phyloP scores from a whole-genome alignment of 2,888 invertebrate species.

The Gymnoscelis rufifasciata region DNA sequence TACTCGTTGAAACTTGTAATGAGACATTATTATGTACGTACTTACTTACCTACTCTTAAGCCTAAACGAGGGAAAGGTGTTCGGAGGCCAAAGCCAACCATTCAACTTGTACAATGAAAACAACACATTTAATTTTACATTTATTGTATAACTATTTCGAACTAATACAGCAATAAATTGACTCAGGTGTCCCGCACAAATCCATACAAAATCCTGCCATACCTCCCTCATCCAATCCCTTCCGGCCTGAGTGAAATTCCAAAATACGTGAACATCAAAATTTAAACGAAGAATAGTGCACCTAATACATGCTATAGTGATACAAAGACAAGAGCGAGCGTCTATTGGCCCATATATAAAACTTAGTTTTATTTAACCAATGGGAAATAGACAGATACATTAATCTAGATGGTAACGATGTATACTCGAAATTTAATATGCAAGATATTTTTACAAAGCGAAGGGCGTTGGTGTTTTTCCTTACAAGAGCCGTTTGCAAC shows the following conservation, averaged over 20 bases:
- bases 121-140: conserved; percentile 40
- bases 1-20: too few species aligned
- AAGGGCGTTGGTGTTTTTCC: conserved; percentile 66
- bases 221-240: conserved; percentile 48
- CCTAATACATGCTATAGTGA: conserved; percentile 59
- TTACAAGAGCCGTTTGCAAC: conserved; percentile 61
- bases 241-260: conserved; percentile 53
- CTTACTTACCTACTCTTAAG: too few species aligned
- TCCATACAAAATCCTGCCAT: conserved; percentile 48
- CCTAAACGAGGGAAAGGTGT: too few species aligned
- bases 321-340: conserved; percentile 46
- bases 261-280: conserved; percentile 68
- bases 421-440: conserved; percentile 45
- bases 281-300: conserved; percentile 62
- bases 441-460: conserved; percentile 58
- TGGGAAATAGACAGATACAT: conserved; percentile 28
- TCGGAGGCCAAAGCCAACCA: too few species aligned
- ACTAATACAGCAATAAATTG: conserved; percentile 66
- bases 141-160: conserved; percentile 68
- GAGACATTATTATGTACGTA: too few species aligned
- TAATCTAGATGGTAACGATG: conserved; percentile 44
- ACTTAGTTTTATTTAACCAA: conserved; percentile 34
- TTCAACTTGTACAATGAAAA: conserved; percentile 15
- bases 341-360: conserved; percentile 33
- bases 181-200: conserved; percentile 44